Conservation (phyloP, 2,888 invertebrate genomes). For the Netelia melanura region DNA sequence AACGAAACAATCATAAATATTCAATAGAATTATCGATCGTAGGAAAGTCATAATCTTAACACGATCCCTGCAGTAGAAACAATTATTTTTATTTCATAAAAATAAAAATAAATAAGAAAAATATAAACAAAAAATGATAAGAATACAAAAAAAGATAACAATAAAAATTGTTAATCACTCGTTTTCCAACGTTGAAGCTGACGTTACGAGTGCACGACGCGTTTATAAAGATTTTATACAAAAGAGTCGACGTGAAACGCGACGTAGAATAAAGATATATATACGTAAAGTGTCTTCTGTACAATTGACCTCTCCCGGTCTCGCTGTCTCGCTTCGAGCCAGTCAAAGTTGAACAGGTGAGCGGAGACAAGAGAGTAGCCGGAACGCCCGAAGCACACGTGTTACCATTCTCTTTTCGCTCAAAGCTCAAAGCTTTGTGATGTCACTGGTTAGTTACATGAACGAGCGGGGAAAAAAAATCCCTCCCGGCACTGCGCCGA, state of each 20-base stretch:
- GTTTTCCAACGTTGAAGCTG: not conserved
- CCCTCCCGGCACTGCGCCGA: constrained; percentile 28
- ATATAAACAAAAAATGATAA: no score
- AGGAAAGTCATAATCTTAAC: no score
- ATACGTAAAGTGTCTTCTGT: not conserved
- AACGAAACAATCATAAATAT: no score
- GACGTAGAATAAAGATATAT: not conserved
- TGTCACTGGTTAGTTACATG: constrained; percentile 66
- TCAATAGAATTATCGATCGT: no score
- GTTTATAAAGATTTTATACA: not conserved
- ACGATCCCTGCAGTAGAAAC: no score
- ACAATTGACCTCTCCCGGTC: not conserved
- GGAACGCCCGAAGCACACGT: constrained; percentile 59
- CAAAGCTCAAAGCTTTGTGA: constrained; percentile 54
- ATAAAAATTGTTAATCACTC: no score
- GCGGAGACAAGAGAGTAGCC: constrained; percentile 8
- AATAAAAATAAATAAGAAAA: no score
- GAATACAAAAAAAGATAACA: no score
- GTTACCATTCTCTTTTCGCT: constrained; percentile 56
- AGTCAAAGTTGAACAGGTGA: constrained; percentile 33
- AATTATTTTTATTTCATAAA: no score
- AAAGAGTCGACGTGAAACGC: not conserved
- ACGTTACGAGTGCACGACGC: not conserved
- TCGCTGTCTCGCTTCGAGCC: not conserved
- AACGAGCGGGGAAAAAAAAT: constrained; percentile 21